These are phyloP conservation scores for Chloroceryle aenea DNA, from an alignment of 2,113 vertebrate genomes.

Conservation along the genomic window DNA sequence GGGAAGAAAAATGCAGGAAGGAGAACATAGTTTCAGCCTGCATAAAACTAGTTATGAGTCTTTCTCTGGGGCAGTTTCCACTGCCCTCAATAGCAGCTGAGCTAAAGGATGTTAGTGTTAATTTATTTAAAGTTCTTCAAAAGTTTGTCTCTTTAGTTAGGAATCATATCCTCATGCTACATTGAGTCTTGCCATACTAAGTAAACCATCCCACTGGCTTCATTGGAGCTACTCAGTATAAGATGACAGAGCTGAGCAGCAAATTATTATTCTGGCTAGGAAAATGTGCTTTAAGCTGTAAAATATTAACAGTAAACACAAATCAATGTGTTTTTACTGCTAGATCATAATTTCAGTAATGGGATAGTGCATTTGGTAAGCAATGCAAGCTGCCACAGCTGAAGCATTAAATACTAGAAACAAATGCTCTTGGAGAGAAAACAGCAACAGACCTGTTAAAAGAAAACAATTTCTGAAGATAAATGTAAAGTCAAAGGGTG, in stretches of 20 bases:
- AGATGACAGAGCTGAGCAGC: background rate
- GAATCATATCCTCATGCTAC: background rate
- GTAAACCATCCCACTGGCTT: background rate
- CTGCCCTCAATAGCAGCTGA: background rate
- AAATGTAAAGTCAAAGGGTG: background rate
- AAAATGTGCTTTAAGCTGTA: constrained; percentile 4
- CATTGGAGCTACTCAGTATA: background rate
- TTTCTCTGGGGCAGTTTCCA: background rate
- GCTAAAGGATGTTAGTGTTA: background rate
- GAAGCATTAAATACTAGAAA: constrained; percentile 8
- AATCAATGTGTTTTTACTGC: constrained; percentile 10
- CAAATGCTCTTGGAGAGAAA: background rate
- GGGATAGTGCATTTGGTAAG: constrained; percentile 31
- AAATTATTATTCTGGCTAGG: background rate
- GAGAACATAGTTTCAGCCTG: background rate
- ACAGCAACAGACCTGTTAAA: background rate
- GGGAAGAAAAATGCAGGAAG: background rate
- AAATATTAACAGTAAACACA: constrained; percentile 41
- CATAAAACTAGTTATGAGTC: background rate
- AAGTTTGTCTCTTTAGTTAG: background rate
- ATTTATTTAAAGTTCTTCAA: background rate
- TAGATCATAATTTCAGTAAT: constrained; percentile 31
- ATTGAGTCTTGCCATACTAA: background rate
- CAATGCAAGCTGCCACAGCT: background rate
- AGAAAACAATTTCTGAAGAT: background rate